Conservation (phyloP, 92 coral and sea anemone genomes). For the Siderastrea siderea region DNA sequence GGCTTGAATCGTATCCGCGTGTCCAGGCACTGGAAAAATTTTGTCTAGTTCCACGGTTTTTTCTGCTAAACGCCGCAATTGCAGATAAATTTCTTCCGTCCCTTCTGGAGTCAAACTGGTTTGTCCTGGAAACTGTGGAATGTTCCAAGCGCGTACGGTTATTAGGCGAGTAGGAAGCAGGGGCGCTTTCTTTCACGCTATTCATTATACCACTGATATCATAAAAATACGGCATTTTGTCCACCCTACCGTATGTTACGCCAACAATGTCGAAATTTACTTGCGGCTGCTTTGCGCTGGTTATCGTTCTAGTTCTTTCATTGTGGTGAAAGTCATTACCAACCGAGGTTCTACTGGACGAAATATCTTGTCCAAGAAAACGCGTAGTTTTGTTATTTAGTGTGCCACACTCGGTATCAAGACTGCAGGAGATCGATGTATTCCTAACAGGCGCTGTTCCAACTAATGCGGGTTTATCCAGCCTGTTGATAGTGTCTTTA, state of each 20-base stretch:
- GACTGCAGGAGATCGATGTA: background rate
- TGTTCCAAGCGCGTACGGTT: background rate
- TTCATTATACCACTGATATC: slow-evolving; percentile 10
- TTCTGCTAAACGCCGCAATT: slow-evolving; percentile 8
- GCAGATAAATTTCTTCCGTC: slow-evolving; percentile 24
- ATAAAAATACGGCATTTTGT: slow-evolving; percentile 28
- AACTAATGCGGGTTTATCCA: background rate
- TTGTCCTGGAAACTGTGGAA: slow-evolving; percentile 40
- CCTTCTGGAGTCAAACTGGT: background rate
- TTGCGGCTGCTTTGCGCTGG: background rate
- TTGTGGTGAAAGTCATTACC: background rate
- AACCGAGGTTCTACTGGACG: background rate
- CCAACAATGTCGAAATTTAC: slow-evolving; percentile 26
- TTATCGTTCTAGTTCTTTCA: background rate
- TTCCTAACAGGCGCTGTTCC: background rate
- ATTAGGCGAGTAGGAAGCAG: background rate
- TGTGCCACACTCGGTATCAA: background rate
- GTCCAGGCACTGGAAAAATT: slow-evolving; percentile 15
- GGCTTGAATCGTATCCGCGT: background rate
- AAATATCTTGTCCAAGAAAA: background rate
- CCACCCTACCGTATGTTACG: slow-evolving; percentile 29
- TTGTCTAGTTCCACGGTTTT: slow-evolving; percentile 3
- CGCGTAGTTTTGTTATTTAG: slow-evolving; percentile 8
- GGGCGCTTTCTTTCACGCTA: background rate
- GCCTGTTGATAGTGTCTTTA: background rate